Percentiles rank a stretch among this genome's conserved stretches.
phyloP scores from a whole-genome alignment of 1,140 invertebrate genomes.

The Zaprionus inermis region DNA sequence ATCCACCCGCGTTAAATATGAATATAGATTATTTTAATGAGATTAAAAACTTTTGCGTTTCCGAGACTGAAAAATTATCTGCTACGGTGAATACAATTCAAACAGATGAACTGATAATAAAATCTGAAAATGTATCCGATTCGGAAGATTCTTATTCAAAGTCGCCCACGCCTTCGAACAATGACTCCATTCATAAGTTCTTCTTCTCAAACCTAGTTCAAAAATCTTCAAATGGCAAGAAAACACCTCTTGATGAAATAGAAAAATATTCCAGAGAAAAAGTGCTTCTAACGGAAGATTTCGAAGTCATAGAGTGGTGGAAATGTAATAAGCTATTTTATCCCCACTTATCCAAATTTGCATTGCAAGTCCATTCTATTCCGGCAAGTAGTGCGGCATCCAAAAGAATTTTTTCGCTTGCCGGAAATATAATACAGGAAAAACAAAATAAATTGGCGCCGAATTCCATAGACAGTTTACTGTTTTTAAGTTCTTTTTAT shows the following conservation, averaged over 20 bases:
- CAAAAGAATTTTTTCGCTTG: neutral
- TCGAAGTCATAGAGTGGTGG: neutral
- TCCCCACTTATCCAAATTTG: neutral
- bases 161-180: neutral
- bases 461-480: neutral
- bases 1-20: slow-evolving; percentile 36
- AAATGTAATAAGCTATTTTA: neutral
- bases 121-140: slow-evolving; percentile 12
- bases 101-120: slow-evolving; percentile 14
- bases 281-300: neutral
- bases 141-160: slow-evolving; percentile 1
- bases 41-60: slow-evolving; percentile 19
- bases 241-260: slow-evolving; percentile 24
- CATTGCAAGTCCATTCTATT: neutral
- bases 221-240: slow-evolving; percentile 2
- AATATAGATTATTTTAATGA: slow-evolving; percentile 8
- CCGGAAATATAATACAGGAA: neutral
- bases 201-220: slow-evolving; percentile 36
- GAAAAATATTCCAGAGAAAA: slow-evolving; percentile 21
- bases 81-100: neutral
- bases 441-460: neutral
- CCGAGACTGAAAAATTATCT: slow-evolving; percentile 14
- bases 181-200: slow-evolving; percentile 11
- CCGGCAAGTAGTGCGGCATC: neutral
- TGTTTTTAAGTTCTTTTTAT: neutral